These are phyloP conservation scores for mouse (Mus musculus) DNA, from an alignment of 2,113 vertebrate species.

Conservation along the genomic window DNA sequence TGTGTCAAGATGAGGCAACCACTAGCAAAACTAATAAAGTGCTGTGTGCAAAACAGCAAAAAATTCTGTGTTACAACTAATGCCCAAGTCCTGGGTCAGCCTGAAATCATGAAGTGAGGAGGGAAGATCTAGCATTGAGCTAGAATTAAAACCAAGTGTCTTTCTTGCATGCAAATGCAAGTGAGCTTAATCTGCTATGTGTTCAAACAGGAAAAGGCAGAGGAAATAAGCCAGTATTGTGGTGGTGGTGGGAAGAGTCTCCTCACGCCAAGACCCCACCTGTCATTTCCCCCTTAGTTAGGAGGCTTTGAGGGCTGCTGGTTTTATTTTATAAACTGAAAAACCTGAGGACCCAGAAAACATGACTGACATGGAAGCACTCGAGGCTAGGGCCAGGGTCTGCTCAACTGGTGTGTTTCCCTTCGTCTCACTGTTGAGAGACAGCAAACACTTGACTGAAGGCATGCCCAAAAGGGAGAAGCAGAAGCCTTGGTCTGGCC, in stretches of 20 bases:
- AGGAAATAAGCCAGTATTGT: neutral
- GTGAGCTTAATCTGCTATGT: neutral
- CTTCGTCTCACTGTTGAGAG: neutral
- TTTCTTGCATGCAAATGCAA: neutral
- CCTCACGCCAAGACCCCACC: neutral
- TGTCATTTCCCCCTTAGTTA: too few relatives aligned
- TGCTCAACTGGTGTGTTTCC: neutral
- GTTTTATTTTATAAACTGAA: neutral
- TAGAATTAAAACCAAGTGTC: neutral
- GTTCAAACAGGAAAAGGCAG: neutral
- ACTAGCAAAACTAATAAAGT: neutral
- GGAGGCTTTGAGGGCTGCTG: neutral
- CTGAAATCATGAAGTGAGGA: neutral
- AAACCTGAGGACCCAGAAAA: neutral
- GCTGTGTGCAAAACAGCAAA: neutral
- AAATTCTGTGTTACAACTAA: neutral
- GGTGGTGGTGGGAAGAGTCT: neutral
- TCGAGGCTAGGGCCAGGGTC: accelerated
- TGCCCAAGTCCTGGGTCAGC: neutral
- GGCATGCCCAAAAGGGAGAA: accelerated
- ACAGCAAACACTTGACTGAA: neutral
- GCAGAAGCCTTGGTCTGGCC: neutral
- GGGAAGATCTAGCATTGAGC: neutral
- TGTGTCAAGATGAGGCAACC: neutral
- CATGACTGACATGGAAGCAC: neutral